These are phyloP conservation scores for Stegodyphus mimosarum DNA, from an alignment of 1,140 invertebrate genomes.

Conservation along the genomic window DNA sequence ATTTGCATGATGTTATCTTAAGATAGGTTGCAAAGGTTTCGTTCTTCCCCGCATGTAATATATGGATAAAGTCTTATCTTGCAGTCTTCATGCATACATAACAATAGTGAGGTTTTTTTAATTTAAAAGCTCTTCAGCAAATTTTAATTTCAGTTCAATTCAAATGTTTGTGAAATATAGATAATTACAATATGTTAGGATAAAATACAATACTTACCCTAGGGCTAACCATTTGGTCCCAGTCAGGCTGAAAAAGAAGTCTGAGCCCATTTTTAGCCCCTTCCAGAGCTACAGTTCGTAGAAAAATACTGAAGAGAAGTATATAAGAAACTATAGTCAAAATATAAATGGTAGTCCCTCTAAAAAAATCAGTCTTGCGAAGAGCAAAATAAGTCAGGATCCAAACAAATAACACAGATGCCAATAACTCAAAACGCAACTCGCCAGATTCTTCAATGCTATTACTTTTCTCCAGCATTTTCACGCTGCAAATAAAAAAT, in stretches of 20 bases:
- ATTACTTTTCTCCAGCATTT: conserved; percentile 82
- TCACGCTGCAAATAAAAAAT: conserved; percentile 74
- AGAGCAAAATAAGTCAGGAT: conserved; percentile 91
- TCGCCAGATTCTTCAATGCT: conserved; percentile 85
- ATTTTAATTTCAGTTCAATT: too few relatives aligned
- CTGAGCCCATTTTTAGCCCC: conserved; percentile 25
- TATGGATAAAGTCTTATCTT: too few relatives aligned
- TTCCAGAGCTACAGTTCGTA: conserved; percentile 71
- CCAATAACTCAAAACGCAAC: conserved; percentile 86
- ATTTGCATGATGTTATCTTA: too few relatives aligned
- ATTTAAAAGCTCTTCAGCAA: too few relatives aligned
- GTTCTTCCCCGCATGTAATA: too few relatives aligned
- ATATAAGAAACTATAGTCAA: conserved; percentile 33
- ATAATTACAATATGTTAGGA: too few relatives aligned
- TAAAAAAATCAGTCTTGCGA: conserved; percentile 85
- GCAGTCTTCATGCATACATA: too few relatives aligned
- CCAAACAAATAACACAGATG: conserved; percentile 88
- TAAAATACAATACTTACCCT: conserved; percentile 28
- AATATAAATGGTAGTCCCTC: conserved; percentile 27
- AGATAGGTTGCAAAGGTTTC: too few relatives aligned
- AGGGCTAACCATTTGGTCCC: conserved; percentile 42
- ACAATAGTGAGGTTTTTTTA: too few relatives aligned
- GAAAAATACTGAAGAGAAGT: conserved; percentile 44
- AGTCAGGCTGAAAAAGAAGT: conserved; percentile 46
- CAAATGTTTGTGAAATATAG: too few relatives aligned